Base-by-base conservation (phyloP, 2,888 invertebrate genomes). In the Ophion slaviceki region DNA sequence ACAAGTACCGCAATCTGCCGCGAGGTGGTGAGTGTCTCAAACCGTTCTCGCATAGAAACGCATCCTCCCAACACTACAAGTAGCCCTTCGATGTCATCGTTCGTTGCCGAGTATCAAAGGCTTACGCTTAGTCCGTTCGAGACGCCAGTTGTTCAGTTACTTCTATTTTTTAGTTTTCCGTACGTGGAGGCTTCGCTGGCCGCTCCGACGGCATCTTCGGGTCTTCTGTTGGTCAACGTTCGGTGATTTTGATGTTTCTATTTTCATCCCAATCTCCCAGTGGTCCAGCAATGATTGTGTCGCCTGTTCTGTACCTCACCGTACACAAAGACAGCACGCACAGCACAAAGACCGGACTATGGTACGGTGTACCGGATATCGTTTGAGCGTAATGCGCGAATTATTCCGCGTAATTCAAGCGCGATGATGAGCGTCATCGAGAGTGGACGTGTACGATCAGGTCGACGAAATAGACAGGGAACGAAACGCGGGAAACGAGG, bases 381-480 rank as follows among this genome's bases (percentile, higher is more conserved):
- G 88, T 83, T 74, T 80, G 87, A 84, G 78, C 81, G 87, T 90
- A 90, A 90, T 90, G 89, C 84, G 88, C 88, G 88, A 90, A 91
- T 90, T 90, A 91, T 89, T 86, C 89, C 84, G 87, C 84, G 87
- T 89, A 90, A 90, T 90, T 89, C 88, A 90, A 75, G 47, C 59
- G 85, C 87, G 89, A 91, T 91, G 88, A 89, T 11, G 47, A 88
- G 89, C 89, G 89, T 90, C 90, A 89, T 89, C 89, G 84, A 68
- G 81, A 67, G 66, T 28, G 81, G 78, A 79, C 62, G 79, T 20
- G 20, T 53, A 62, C 20, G 76, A 64, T 75, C 67, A 57, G 53
- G 62, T 76, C 59, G 79, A 80, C 75, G 78, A 59, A 83, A 80
- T 81, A 81, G 82, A 72, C 76, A 79, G 79, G 77, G 36, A 79